phyloP scores from a whole-genome alignment of 2,797 vertebrate species.

The Coreius guichenoti region DNA sequence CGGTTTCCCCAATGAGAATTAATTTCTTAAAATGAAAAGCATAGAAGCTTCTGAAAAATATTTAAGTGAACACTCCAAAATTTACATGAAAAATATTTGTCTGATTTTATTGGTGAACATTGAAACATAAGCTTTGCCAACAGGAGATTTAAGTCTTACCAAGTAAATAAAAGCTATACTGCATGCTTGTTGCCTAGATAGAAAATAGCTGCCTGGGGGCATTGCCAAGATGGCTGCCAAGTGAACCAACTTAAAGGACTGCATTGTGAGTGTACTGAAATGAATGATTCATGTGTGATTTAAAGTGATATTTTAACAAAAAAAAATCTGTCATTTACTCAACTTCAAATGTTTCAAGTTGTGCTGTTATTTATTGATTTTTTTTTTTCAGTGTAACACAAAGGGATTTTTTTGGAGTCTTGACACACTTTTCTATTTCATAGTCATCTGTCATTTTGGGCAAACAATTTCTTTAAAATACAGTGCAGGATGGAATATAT shows the following conservation, averaged over 20 bases:
- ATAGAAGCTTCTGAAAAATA: not conserved
- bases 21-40: not conserved
- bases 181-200: conserved; percentile 13
- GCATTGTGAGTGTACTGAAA: conserved; percentile 15
- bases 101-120: not conserved
- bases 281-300: conserved; percentile 22
- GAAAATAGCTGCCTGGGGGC: conserved; percentile 17
- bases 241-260: not conserved
- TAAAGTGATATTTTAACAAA: not conserved
- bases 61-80: too few species aligned
- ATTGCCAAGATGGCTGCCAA: conserved; percentile 36
- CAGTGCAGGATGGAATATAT: not conserved
- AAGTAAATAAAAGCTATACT: not conserved
- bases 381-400: not conserved
- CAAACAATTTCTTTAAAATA: conserved; percentile 2
- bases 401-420: not conserved
- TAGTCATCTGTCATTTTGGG: not conserved
- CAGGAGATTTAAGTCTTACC: not conserved
- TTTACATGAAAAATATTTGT: conserved; percentile 11
- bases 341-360: not conserved
- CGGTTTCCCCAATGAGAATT: conserved; percentile 20
- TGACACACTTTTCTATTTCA: not conserved
- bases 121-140: not conserved
- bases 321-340: conserved; percentile 1
- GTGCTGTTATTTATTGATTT: not conserved